Evolutionary conservation across 2,888 invertebrate genomes (phyloP), one percentile per base, ranked within the genome.

Genomic region (Hirtodrosophila histrioides): DNA sequence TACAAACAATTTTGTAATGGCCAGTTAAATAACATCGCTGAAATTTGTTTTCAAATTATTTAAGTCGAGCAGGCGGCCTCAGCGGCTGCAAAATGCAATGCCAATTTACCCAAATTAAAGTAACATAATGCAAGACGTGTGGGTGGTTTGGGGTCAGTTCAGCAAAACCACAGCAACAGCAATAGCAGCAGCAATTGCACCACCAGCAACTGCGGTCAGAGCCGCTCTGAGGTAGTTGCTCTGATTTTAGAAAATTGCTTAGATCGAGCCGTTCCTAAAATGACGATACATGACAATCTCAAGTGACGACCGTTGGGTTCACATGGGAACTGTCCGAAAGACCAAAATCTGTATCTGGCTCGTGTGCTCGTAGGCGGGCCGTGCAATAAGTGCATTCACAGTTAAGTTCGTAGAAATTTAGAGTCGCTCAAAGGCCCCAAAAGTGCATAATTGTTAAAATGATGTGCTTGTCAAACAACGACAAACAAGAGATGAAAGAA

Each of bases 1-100:
- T 85, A 79, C 69, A 79, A 69, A 85, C 77, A 79, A 85, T 82
- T 78, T 77, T 70, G 82, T 75, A 77, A 75, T 77, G 82, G 61
- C 68, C 82, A 85, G 85, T 77, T 85, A 72, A 79, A 72, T 76
- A 85, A 85, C 84, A 78, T 75, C 55, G 48, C 63, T 69, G 75
- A 75, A 82, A 85, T 82, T 85, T 82, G 85, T 85, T 82, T 82
- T 85, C 82, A 85, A 79, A 82, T 82, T 82, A 82, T 82, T 85
- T 75, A 82, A 82, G 85, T 82, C 82, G 85, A 82, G 85, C 82
- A 84, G 61, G 61, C 67, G 63, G n/a, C 50, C 35, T 31, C 56
- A 45, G 36, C 53, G 49, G 43, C 27, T 37, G 41, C 39, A 45
- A 50, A 44, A 41, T 57, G 74, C 67, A 44, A 41, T 63, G 62